Evolutionary conservation across 2,797 vertebrate genomes (phyloP).

Genomic region (Tragelaphus oryx): DNA sequence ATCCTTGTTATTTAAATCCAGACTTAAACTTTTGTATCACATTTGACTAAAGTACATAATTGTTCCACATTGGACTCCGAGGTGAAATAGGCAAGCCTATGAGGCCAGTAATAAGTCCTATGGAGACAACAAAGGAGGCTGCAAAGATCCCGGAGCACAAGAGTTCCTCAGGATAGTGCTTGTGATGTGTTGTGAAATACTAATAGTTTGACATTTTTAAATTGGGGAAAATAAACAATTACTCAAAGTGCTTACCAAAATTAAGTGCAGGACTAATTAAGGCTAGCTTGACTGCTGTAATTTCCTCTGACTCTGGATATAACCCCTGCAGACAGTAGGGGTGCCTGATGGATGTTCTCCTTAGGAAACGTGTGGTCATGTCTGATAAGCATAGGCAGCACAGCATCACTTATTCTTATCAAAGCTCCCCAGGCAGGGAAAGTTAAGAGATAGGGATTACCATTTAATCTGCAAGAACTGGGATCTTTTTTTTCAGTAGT

Average conservation of each 20-base stretch:
- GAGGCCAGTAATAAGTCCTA: not conserved
- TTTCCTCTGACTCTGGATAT: conserved; percentile 38
- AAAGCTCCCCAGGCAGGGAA: conserved; percentile 57
- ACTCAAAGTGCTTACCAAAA: conserved; percentile 48
- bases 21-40: not conserved
- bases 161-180: not conserved
- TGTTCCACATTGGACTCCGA: not conserved
- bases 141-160: not conserved
- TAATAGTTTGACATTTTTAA: conserved; percentile 2
- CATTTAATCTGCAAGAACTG: conserved; percentile 54
- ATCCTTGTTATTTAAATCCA: not conserved
- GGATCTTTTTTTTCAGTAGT: conserved; percentile 25
- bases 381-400: conserved; percentile 67
- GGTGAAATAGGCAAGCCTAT: not conserved
- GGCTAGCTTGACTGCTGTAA: conserved; percentile 36
- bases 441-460: conserved; percentile 53
- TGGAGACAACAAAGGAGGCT: not conserved
- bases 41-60: not conserved
- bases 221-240: conserved; percentile 12
- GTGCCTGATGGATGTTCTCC: conserved; percentile 43
- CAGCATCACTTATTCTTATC: conserved; percentile 71
- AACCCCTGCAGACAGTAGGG: not conserved
- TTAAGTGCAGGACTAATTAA: conserved; percentile 60
- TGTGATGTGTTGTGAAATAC: not conserved
- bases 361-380: conserved; percentile 53